Evolutionary conservation across 2,888 invertebrate genomes (phyloP).

Genomic region (Sphaerophoria rueppellii): DNA sequence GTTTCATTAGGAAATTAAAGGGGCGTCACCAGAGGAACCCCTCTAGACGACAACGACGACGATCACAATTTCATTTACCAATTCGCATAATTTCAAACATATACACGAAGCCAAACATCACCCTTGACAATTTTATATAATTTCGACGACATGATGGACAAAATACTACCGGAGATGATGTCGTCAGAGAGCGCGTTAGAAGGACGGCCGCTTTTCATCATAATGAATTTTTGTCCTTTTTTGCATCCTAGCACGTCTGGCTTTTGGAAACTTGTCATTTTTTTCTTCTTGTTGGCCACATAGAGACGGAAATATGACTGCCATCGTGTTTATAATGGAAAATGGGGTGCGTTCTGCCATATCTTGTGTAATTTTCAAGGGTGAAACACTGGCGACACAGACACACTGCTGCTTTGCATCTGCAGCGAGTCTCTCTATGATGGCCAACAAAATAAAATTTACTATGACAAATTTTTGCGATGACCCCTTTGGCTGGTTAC

Average conservation of each 20-base stretch:
- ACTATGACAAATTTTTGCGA: slow-evolving; percentile 42
- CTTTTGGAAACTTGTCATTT: slow-evolving; percentile 11
- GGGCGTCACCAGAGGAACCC: slow-evolving; percentile 71
- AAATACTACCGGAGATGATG: slow-evolving; percentile 62
- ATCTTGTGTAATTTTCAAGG: slow-evolving; percentile 60
- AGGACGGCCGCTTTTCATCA: slow-evolving; percentile 7
- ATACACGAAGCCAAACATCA: neutral
- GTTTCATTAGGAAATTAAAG: slow-evolving; percentile 66
- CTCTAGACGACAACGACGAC: slow-evolving; percentile 61
- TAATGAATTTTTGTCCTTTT: slow-evolving; percentile 16
- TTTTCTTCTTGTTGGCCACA: slow-evolving; percentile 54
- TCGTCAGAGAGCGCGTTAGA: slow-evolving; percentile 17
- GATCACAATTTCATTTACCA: slow-evolving; percentile 70
- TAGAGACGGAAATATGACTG: slow-evolving; percentile 69
- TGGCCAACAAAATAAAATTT: slow-evolving; percentile 30
- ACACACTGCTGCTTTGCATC: neutral
- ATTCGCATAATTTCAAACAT: slow-evolving; percentile 34
- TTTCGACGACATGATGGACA: neutral
- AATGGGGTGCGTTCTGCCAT: slow-evolving; percentile 60
- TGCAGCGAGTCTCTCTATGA: slow-evolving; percentile 8
- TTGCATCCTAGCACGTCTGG: slow-evolving; percentile 15
- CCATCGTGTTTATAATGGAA: slow-evolving; percentile 51
- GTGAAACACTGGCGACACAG: slow-evolving; percentile 10
- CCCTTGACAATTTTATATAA: neutral
- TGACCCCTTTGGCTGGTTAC: slow-evolving; percentile 37